Conservation (phyloP, 2,113 vertebrate species). For the Taurulus bubalis region DNA sequence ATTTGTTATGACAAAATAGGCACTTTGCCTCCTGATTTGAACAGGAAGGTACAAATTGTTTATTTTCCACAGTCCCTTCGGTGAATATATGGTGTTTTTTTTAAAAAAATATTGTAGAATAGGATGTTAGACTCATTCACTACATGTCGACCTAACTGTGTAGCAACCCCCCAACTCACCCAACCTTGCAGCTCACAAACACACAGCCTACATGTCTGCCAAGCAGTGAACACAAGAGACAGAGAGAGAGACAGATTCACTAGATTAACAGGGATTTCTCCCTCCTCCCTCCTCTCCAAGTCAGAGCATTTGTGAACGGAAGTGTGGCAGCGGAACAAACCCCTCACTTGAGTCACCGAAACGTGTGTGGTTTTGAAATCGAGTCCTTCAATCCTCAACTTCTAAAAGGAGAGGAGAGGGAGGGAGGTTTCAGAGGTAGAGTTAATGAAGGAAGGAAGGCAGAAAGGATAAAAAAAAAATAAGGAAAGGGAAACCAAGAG, state of each 20-base stretch:
- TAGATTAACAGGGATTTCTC: conserved; percentile 81
- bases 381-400: conserved; percentile 79
- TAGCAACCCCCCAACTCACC: conserved; percentile 1
- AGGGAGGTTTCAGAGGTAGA: conserved; percentile 49
- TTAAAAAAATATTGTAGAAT: not conserved
- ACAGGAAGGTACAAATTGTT: conserved; percentile 4
- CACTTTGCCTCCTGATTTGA: not conserved
- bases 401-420: conserved; percentile 51
- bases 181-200: conserved; percentile 1
- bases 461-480: conserved; percentile 28
- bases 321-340: conserved; percentile 85
- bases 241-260: conserved; percentile 73
- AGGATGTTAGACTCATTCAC: not conserved
- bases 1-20: not conserved
- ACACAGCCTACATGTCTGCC: conserved; percentile 22
- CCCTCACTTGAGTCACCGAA: conserved; percentile 80
- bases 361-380: conserved; percentile 83
- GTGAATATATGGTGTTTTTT: not conserved
- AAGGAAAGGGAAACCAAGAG: conserved; percentile 18
- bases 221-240: conserved; percentile 74
- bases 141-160: not conserved
- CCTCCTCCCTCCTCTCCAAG: conserved; percentile 67
- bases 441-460: conserved; percentile 41
- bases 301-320: conserved; percentile 78
- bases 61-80: not conserved